Evolutionary conservation across 2,113 vertebrate genomes (phyloP).

Genomic region (Myotis yumanensis): DNA sequence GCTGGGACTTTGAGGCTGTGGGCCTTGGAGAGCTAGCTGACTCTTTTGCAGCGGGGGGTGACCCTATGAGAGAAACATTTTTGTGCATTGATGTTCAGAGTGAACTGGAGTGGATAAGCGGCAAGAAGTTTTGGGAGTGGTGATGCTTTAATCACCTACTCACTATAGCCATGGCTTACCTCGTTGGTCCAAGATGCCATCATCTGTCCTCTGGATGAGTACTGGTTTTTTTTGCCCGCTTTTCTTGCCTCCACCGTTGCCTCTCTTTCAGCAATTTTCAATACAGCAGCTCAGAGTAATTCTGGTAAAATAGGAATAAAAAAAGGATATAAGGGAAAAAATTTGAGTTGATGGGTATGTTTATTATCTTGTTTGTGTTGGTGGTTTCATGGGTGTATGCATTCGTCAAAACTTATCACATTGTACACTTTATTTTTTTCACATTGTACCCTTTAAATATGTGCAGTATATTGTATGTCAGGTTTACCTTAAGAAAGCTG

Average conservation of each 20-base stretch:
- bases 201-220: neutral
- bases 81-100: neutral
- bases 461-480: conserved; percentile 6
- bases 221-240: neutral
- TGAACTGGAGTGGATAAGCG: neutral
- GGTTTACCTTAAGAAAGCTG: neutral
- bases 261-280: neutral
- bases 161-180: neutral
- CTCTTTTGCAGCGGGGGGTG: neutral
- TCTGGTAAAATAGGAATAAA: conserved; percentile 30
- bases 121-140: neutral
- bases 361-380: neutral
- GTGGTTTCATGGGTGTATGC: neutral
- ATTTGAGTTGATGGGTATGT: neutral
- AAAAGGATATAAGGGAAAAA: neutral
- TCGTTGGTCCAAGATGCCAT: neutral
- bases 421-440: neutral
- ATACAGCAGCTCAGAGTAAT: neutral
- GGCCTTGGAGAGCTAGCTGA: neutral
- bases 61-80: neutral
- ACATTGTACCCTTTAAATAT: conserved; percentile 19
- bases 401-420: neutral
- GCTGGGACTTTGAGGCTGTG: neutral
- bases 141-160: conserved; percentile 21
- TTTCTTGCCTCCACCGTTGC: neutral